Base-by-base conservation (phyloP, 1,140 invertebrate species). In the Saccostrea glomerata region DNA sequence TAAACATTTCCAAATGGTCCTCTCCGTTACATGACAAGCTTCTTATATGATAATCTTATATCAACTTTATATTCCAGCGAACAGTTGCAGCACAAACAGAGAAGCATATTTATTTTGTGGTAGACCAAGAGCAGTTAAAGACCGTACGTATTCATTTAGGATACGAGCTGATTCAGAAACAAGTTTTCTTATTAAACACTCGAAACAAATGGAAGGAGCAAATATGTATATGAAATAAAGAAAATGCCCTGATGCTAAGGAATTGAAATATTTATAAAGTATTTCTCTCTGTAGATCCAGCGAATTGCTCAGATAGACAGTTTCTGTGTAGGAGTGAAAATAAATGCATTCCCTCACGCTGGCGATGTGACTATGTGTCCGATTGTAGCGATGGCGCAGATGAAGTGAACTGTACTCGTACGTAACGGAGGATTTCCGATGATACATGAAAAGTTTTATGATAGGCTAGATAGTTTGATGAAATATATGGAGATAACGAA, bases 381-480 rank as follows among this genome's bases (percentile, higher is more conserved):
- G 47, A 90, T 20, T 90, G 89, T 77, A 66, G 84, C 25, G 63
- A 90, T 17, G 36, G 60, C 6, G 55, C 87, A 25, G 89, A 90
- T 55, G 89, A 90, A 84, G 9, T 9, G 0, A 73, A 47, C 20
- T 90, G 89, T 56, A 58, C 60, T 84, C 85, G 88, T 89, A 60
- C 86, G 88, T 89, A 36, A 36, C 30, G 2, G 30, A 36, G 56
- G 20, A 55, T 47, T 20, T 11, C 20, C 9, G 83, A 47, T 47
- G 2, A 47, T 47, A 47, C 47, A 47, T 47, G 0, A 47, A 47
- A 47, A 47, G 47, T 47, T 47, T 47, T 47, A 6, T 47, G 47
- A 47, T 47, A 9, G 47, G 47, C 5, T 9, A 5, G 47, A 47
- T 47, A 3, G 47, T 47, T 47, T 47, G 9, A 36, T 36, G 30